Evolutionary conservation across 2,888 invertebrate genomes (phyloP).

Genomic region (Neoscelio sp.): DNA sequence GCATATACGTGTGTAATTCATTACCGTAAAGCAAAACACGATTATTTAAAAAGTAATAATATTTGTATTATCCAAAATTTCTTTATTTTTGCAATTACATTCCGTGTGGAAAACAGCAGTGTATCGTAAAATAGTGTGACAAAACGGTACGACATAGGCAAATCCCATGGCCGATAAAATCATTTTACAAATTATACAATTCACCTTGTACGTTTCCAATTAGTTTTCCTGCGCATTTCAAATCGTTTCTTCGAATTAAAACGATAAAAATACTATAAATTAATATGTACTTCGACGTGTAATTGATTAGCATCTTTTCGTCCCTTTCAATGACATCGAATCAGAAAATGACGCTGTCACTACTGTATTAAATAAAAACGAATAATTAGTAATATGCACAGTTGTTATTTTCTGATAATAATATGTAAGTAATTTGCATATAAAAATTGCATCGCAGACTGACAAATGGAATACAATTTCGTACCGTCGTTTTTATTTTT

Average conservation of each 20-base stretch:
- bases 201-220: too few relatives aligned
- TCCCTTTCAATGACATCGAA: neutral
- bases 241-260: too few relatives aligned
- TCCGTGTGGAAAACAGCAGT: neutral
- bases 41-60: conserved; percentile 14
- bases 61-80: conserved; percentile 8
- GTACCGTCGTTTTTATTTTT: conserved; percentile 13
- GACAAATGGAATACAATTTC: conserved; percentile 6
- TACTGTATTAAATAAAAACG: neutral
- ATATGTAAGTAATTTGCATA: conserved; percentile 10
- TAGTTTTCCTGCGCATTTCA: too few relatives aligned
- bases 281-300: neutral
- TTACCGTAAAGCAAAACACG: neutral
- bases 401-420: conserved; percentile 7
- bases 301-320: neutral
- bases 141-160: too few relatives aligned
- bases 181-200: too few relatives aligned
- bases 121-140: too few relatives aligned
- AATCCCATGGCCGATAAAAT: too few relatives aligned
- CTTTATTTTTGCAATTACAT: conserved; percentile 2
- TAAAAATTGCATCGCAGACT: conserved; percentile 15
- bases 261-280: too few relatives aligned
- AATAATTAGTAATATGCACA: conserved; percentile 2
- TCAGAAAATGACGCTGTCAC: neutral
- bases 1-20: neutral